Percentiles rank a stretch among this genome's conserved stretches.
Evolutionary conservation across 2,113 vertebrate species (phyloP).

Genomic region (Hemichromis elongatus): DNA sequence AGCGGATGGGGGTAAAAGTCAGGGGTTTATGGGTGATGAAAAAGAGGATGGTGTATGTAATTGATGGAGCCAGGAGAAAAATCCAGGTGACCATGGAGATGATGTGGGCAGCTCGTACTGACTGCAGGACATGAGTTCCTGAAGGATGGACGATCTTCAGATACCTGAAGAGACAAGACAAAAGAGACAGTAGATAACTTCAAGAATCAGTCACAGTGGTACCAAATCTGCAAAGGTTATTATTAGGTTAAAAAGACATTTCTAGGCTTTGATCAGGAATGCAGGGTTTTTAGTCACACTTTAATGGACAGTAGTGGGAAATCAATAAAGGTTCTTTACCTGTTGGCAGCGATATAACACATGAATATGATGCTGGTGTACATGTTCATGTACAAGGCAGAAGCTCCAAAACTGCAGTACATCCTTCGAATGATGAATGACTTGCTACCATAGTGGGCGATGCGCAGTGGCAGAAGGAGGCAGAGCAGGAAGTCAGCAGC

Average conservation of each 20-base stretch:
- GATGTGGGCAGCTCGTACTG: fast-evolving
- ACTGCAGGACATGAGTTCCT: not conserved
- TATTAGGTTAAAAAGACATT: not conserved
- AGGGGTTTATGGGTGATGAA: not conserved
- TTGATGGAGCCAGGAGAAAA: fast-evolving
- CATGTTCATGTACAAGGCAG: fast-evolving
- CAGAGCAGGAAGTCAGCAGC: not conserved
- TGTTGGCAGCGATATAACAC: not conserved
- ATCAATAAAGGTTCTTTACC: fast-evolving
- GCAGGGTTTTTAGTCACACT: not conserved
- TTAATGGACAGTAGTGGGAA: not conserved
- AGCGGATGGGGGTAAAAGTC: fast-evolving
- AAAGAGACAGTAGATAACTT: not conserved
- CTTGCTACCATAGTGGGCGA: fast-evolving
- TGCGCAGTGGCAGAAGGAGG: not conserved
- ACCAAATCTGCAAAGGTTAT: fast-evolving
- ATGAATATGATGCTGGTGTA: not conserved
- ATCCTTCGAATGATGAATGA: fast-evolving
- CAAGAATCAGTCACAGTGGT: fast-evolving
- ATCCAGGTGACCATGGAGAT: not conserved
- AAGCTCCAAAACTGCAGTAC: not conserved
- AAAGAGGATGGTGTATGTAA: not conserved
- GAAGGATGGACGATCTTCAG: not conserved
- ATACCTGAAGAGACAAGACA: not conserved
- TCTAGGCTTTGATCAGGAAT: fast-evolving